Conservation (phyloP, 2,797 vertebrate species). For the Myiothlypis coronata region DNA sequence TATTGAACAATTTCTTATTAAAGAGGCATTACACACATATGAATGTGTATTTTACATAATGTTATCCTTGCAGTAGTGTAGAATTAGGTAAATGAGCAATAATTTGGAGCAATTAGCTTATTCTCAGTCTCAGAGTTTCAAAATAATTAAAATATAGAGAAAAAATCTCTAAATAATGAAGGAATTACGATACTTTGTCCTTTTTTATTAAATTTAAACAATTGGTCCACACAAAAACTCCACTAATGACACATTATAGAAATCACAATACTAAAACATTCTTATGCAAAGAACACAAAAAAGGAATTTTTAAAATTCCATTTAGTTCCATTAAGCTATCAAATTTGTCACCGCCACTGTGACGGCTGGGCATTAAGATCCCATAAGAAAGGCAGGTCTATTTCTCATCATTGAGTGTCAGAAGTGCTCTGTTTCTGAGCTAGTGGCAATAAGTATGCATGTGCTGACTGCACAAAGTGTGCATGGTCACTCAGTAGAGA, state of each 20-base stretch:
- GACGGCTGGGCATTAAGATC: not conserved
- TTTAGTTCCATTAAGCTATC: not conserved
- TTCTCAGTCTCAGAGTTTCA: not conserved
- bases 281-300: not conserved
- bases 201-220: not conserved
- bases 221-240: not conserved
- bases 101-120: not conserved
- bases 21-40: not conserved
- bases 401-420: not conserved
- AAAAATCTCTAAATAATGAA: not conserved
- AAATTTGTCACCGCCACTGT: not conserved
- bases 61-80: not conserved
- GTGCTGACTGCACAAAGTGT: not conserved
- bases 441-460: not conserved
- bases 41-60: not conserved
- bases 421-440: not conserved
- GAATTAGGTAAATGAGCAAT: not conserved
- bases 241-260: not conserved
- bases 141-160: not conserved
- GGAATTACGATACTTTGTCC: not conserved
- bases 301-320: accelerated
- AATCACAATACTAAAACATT: not conserved
- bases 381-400: not conserved
- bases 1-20: not conserved
- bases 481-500: not conserved